phyloP scores from a whole-genome alignment of 2,888 invertebrate species.

The Parochlus steinenii region DNA sequence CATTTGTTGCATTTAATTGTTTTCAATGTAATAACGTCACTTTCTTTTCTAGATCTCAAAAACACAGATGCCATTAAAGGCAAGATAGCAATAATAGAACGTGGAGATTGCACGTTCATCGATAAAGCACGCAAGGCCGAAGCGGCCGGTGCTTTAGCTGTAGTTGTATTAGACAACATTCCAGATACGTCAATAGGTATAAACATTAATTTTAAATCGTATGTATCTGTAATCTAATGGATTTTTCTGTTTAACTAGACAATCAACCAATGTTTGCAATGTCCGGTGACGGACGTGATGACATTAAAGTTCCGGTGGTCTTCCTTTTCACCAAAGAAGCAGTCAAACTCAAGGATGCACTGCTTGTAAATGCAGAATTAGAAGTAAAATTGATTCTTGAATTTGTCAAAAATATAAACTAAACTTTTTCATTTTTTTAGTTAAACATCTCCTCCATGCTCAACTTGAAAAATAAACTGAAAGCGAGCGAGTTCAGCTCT shows the following conservation, averaged over 20 bases:
- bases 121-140: conserved; percentile 80
- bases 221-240: too few relatives aligned
- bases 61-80: conserved; percentile 44
- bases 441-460: conserved; percentile 5
- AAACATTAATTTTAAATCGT: too few relatives aligned
- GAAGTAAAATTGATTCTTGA: conserved; percentile 18
- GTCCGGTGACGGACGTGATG: conserved; percentile 83
- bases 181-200: conserved; percentile 55
- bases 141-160: conserved; percentile 58
- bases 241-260: too few relatives aligned
- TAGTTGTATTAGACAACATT: conserved; percentile 74
- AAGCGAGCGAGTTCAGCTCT: conserved; percentile 6
- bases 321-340: conserved; percentile 75
- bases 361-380: conserved; percentile 37
- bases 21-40: background rate
- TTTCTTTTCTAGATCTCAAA: conserved; percentile 27
- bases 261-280: conserved; percentile 82
- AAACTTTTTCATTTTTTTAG: conserved; percentile 1
- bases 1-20: background rate
- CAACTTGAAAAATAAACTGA: conserved; percentile 1
- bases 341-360: conserved; percentile 41
- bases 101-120: conserved; percentile 91
- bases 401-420: background rate
- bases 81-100: conserved; percentile 67
- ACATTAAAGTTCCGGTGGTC: conserved; percentile 78